phyloP scores from a whole-genome alignment of 2,113 vertebrate species.

The Bubo bubo region DNA sequence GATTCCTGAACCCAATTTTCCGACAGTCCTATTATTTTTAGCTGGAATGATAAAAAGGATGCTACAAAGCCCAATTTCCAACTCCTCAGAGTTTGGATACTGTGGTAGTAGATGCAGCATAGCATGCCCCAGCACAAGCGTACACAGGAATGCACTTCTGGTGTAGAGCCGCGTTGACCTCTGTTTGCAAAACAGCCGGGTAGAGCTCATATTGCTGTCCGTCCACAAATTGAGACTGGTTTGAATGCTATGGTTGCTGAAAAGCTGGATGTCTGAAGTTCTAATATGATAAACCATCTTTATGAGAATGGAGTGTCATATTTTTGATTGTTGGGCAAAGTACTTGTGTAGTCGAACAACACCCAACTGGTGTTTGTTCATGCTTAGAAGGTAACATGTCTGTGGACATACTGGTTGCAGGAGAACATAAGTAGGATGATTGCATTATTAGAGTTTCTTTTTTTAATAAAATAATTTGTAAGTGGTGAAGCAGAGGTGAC shows the following conservation, averaged over 20 bases:
- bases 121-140: background rate
- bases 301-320: fast-evolving
- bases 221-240: background rate
- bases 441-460: background rate
- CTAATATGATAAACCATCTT: no score
- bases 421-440: background rate
- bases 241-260: background rate
- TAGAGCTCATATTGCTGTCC: background rate
- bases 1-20: background rate
- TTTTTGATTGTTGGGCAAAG: background rate
- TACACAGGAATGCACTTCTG: background rate
- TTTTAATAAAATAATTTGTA: background rate
- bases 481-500: slow-evolving; percentile 35
- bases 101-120: background rate
- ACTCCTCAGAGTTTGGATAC: background rate
- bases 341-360: background rate
- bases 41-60: background rate
- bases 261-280: background rate
- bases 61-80: background rate
- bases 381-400: background rate
- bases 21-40: background rate
- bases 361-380: background rate
- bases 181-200: background rate
- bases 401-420: background rate
- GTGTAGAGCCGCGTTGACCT: background rate